These are phyloP conservation scores for Diacarnus erythraeanus DNA, from an alignment of 37 sponge, comb jelly and placozoan species.

Conservation along the genomic window DNA sequence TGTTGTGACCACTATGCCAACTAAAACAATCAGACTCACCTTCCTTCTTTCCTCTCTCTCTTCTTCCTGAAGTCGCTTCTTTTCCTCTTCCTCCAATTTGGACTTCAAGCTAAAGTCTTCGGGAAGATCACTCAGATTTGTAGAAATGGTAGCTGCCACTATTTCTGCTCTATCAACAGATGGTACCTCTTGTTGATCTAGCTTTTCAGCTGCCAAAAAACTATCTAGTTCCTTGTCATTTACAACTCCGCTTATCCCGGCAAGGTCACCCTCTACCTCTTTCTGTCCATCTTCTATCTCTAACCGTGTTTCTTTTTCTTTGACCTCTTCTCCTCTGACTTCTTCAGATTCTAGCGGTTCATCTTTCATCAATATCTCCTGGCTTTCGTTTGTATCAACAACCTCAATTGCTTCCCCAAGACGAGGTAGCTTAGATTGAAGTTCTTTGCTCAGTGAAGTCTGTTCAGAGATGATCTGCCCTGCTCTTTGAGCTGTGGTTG, in stretches of 20 bases:
- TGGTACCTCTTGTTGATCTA: not conserved
- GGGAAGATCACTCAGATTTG: not conserved
- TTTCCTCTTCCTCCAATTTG: not conserved
- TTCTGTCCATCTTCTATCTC: not conserved
- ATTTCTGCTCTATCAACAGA: not conserved
- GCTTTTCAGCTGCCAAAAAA: not conserved
- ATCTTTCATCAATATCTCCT: not conserved
- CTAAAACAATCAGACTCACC: not conserved
- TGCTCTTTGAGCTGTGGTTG: not conserved
- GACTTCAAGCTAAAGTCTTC: not conserved
- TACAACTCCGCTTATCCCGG: too few relatives aligned
- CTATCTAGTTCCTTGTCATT: too few relatives aligned
- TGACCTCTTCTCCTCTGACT: not conserved
- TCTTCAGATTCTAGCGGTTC: not conserved
- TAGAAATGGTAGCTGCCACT: not conserved
- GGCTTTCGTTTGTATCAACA: not conserved
- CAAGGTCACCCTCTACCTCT: too few relatives aligned
- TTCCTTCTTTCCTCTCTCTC: constrained; percentile 8
- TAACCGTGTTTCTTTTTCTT: not conserved
- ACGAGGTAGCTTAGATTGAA: constrained; percentile 15
- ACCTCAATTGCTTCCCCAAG: not conserved
- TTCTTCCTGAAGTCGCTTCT: constrained; percentile 3
- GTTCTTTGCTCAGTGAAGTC: constrained; percentile 24
- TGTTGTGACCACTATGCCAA: too few relatives aligned
- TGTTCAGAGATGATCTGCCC: constrained; percentile 20